Evolutionary conservation across 2,113 vertebrate genomes (phyloP).

Genomic region (Chrysemys picta): DNA sequence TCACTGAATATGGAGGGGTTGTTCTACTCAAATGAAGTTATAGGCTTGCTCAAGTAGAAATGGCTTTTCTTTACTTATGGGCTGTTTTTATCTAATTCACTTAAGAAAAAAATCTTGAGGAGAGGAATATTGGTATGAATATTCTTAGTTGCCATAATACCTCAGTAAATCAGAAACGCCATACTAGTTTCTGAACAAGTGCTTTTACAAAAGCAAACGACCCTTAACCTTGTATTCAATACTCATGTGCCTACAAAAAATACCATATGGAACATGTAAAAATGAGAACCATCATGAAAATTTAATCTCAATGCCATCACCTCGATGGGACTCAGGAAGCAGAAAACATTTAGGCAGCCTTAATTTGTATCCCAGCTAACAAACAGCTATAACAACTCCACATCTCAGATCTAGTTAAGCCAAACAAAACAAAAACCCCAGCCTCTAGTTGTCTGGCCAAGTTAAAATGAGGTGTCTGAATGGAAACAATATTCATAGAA

Average conservation of each 20-base stretch:
- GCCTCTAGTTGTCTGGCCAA: not conserved
- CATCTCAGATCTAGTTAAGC: not conserved
- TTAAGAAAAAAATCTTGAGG: not conserved
- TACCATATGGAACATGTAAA: not conserved
- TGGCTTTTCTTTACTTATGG: not conserved
- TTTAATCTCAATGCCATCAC: not conserved
- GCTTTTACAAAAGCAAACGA: not conserved
- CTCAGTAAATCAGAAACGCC: slow-evolving; percentile 19
- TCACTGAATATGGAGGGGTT: not conserved
- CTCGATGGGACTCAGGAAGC: not conserved
- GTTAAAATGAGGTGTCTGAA: not conserved
- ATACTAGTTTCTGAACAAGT: slow-evolving; percentile 1
- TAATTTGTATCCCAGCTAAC: not conserved
- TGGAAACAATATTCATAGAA: not conserved
- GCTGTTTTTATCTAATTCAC: not conserved
- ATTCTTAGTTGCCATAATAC: not conserved
- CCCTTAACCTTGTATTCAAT: not conserved
- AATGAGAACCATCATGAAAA: slow-evolving; percentile 2
- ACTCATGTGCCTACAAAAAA: not conserved
- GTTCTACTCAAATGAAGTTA: not conserved
- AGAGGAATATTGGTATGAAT: too few relatives aligned
- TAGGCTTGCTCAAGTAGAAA: not conserved
- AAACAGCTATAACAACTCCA: not conserved
- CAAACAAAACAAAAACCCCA: fast-evolving
- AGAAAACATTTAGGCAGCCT: not conserved